Evolutionary conservation across 2,888 invertebrate species (phyloP).

Genomic region (Macrophya annulata): DNA sequence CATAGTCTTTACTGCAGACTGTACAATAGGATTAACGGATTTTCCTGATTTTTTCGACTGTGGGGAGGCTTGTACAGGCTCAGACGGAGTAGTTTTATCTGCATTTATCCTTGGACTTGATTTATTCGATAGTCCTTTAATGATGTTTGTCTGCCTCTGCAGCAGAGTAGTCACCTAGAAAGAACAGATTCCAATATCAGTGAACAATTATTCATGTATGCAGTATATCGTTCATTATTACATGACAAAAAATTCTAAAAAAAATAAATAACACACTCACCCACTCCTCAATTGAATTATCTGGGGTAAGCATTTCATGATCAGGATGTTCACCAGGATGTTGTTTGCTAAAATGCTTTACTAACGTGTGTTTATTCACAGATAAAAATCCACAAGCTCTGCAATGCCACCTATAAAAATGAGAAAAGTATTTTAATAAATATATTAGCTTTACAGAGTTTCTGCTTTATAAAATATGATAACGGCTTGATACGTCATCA

Average conservation of each 20-base stretch:
- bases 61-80: not conserved
- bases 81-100: constrained; percentile 25
- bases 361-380: constrained; percentile 81
- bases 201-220: not conserved
- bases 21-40: not conserved
- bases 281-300: constrained; percentile 82
- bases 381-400: constrained; percentile 82
- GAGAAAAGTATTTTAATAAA: constrained; percentile 24
- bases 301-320: constrained; percentile 76
- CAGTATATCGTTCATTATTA: constrained; percentile 45
- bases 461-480: not conserved
- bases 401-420: constrained; percentile 82
- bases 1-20: constrained; percentile 23
- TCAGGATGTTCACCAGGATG: constrained; percentile 74
- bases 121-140: constrained; percentile 63
- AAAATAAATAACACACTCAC: constrained; percentile 74
- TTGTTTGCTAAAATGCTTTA: constrained; percentile 81
- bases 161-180: constrained; percentile 69
- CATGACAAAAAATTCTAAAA: not conserved
- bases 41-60: constrained; percentile 21
- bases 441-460: not conserved
- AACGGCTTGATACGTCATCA: no score
- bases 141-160: constrained; percentile 68
- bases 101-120: constrained; percentile 9
- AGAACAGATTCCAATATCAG: not conserved